Base-by-base conservation (phyloP, 2,888 invertebrate species). In the Hypselothyrea guttata region DNA sequence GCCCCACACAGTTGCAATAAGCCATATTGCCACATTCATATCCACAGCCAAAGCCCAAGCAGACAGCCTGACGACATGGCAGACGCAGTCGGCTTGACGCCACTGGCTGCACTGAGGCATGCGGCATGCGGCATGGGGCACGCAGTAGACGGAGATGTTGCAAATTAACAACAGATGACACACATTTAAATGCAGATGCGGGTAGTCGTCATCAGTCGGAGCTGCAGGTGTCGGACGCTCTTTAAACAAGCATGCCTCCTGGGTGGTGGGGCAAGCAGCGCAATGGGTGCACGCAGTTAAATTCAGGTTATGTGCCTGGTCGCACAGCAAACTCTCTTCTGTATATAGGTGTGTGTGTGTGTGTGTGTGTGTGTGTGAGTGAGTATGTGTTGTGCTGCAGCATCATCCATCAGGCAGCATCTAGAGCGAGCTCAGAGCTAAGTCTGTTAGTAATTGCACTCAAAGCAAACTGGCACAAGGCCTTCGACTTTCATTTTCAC, bases 101-200 rank as follows among this genome's bases (percentile, higher is more conserved):
- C 66, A 58, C 13, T 27, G 34, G 1, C 45, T 22, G 41, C 40
- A 12, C 35, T 9, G 8, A 4, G 2, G 7, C 12, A 40, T 9
- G 8, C 3, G 2, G 7, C 12, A 2, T 2, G 15, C 13, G 11
- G 13, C 3, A 12, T 7, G 2, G 7, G 13, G 2, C 7, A 8
- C 16, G 13, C 52, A 15, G 37, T 28, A 18, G 72, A 57, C 66
- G 55, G 27, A 47, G 56, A 52, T 44, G 66, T 40, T 55, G 76
- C 68, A 71, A 74, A 81, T 78, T 81, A 78, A 81, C 82, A 83
- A 54, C 74, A 73, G 72, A 52, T 71, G 78, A 77, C 84, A 84
- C 63, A 78, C 84, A 82, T 77, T 73, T 65, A 67, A 64, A 74
- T 67, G 58, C 56, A 59, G 52, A 38, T 48, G 48, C 46, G 34